Evolutionary conservation across 2,888 invertebrate species (phyloP), one percentile per base, ranked within the genome.

Genomic region (Parnassius smintheus): DNA sequence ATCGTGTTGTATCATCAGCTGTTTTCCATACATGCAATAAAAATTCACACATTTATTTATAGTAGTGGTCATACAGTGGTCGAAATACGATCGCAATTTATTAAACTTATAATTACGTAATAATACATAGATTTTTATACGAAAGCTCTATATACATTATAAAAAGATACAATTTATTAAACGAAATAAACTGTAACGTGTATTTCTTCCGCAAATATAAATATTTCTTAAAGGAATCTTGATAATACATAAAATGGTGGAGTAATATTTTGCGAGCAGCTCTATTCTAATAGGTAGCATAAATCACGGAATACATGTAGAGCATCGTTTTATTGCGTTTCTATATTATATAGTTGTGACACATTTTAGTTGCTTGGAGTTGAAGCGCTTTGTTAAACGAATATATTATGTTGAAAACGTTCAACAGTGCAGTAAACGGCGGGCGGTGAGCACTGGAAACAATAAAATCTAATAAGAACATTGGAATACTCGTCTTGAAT

Each of bases 281-380:
- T 52, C 53, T 57, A 62, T 62, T 64, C 51, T 56, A 64, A 60
- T 60, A 46, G 56, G 46, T 46, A 52, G 35, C 49, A 64, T 60
- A 64, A 60, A 60, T 60, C 56, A 56, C 56, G 35, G 22, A 25
- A 56, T 56, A 63, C 52, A 56, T 41, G 56, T 13, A 12, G 52
- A 56, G 56, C 44, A 49, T 57, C 57, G 57, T 60, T 60, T 64
- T 64, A 60, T 64, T 60, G 53, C 53, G 49, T 56, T 60, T 45
- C 54, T n/a, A 52, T 60, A 53, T 64, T 60, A 53, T 64, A 60
- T 60, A 56, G 49, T 59, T 52, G 51, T 62, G 63, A 45, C 63
- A 55, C 41, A 58, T 59, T 58, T 58, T 9, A 55, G 54, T 50
- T 41, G 49, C 41, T 56, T 41, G 18, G 45, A 46, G 61, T 56